Percentiles rank a stretch among this genome's conserved stretches.
Conservation (phyloP, 2,113 vertebrate species). For the Pygoscelis adeliae region DNA sequence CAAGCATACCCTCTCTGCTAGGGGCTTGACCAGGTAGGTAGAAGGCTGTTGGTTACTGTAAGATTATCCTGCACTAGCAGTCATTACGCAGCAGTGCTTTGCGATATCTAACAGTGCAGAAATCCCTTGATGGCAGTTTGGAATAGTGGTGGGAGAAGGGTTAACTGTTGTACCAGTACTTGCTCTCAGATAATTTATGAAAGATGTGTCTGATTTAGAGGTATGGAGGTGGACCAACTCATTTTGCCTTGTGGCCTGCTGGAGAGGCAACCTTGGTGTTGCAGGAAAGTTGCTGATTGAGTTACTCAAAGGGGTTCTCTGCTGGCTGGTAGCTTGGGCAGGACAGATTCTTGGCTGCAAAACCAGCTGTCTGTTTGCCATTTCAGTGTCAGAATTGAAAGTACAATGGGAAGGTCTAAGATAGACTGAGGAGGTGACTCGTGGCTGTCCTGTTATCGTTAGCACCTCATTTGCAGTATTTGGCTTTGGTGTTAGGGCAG, state of each 20-base stretch:
- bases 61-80: background rate
- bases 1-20: background rate
- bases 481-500: background rate
- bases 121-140: background rate
- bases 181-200: background rate
- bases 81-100: background rate
- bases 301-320: background rate
- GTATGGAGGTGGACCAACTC: background rate
- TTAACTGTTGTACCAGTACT: background rate
- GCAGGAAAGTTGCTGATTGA: background rate
- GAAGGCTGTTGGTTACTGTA: background rate
- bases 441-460: too few relatives aligned
- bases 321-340: background rate
- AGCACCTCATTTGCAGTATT: accelerated
- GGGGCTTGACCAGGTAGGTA: background rate
- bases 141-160: background rate
- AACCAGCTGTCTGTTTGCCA: background rate
- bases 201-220: background rate
- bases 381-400: background rate
- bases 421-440: background rate
- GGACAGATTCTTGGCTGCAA: background rate
- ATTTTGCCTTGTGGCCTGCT: background rate
- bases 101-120: background rate
- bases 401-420: background rate
- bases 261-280: background rate